Conservation (phyloP, 1,140 invertebrate genomes). For the Arion vulgaris region DNA sequence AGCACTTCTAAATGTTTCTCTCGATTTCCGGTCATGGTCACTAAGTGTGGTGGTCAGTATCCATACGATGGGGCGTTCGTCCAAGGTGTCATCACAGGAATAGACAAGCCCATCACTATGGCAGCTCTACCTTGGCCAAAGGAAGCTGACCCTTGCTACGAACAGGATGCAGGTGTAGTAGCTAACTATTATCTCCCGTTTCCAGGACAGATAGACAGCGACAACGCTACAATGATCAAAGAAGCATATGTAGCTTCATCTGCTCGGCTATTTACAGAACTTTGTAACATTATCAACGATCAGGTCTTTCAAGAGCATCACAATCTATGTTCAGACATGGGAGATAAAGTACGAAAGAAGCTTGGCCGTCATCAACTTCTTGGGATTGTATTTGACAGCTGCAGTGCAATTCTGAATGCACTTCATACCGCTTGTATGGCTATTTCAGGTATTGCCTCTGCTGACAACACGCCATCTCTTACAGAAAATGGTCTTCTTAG, state of each 20-base stretch:
- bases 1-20: conserved; percentile 27
- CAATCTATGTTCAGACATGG: conserved; percentile 44
- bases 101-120: conserved; percentile 34
- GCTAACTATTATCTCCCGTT: conserved; percentile 47
- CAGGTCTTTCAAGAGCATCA: conserved; percentile 36
- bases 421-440: conserved; percentile 39
- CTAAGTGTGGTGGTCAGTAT: conserved; percentile 46
- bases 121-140: conserved; percentile 46
- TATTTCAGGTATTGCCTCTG: conserved; percentile 22
- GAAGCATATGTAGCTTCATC: conserved; percentile 35
- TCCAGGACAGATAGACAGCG: conserved; percentile 34
- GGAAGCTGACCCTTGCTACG: conserved; percentile 42
- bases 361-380: conserved; percentile 27
- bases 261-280: conserved; percentile 27
- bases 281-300: conserved; percentile 26
- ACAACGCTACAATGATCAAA: conserved; percentile 37
- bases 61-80: conserved; percentile 47
- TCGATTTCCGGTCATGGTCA: conserved; percentile 37
- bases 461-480: conserved; percentile 18
- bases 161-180: conserved; percentile 4
- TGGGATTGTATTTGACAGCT: conserved; percentile 41
- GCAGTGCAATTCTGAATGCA: conserved; percentile 40
- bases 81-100: conserved; percentile 41
- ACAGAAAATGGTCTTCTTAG: conserved; percentile 12
- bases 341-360: conserved; percentile 35